These are phyloP conservation scores for Hecatera dysodea DNA, from an alignment of 2,888 invertebrate species.

Conservation along the genomic window DNA sequence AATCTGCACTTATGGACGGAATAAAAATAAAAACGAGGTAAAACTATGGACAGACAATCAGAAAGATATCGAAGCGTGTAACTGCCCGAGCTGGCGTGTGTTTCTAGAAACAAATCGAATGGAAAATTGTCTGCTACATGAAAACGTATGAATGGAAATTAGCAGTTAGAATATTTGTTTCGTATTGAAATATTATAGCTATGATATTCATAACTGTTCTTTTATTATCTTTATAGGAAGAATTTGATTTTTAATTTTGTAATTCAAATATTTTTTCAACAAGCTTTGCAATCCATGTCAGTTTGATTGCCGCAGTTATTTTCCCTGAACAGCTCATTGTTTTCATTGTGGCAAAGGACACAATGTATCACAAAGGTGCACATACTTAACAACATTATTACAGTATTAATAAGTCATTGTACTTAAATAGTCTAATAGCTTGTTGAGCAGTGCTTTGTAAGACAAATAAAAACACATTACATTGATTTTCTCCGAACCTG, in stretches of 20 bases:
- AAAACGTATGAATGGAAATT: slow-evolving; percentile 45
- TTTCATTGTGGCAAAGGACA: not conserved
- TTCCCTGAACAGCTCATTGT: slow-evolving; percentile 14
- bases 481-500: not conserved
- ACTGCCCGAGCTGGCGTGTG: slow-evolving; percentile 58
- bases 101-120: slow-evolving; percentile 58
- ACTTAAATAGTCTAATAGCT: not conserved
- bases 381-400: too few species aligned
- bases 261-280: not conserved
- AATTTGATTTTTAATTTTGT: not conserved
- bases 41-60: slow-evolving; percentile 63
- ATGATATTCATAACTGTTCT: not conserved
- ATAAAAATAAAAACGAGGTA: slow-evolving; percentile 61
- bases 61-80: slow-evolving; percentile 64
- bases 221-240: not conserved
- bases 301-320: slow-evolving; percentile 1
- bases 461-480: not conserved
- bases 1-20: slow-evolving; percentile 60
- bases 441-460: not conserved
- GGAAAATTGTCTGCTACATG: slow-evolving; percentile 57
- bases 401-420: too few species aligned
- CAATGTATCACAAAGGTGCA: not conserved
- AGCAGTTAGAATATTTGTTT: slow-evolving; percentile 8
- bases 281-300: not conserved
- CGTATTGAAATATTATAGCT: not conserved